Evolutionary conservation across 2,888 invertebrate species (phyloP).

Genomic region (Baccha elongata): DNA sequence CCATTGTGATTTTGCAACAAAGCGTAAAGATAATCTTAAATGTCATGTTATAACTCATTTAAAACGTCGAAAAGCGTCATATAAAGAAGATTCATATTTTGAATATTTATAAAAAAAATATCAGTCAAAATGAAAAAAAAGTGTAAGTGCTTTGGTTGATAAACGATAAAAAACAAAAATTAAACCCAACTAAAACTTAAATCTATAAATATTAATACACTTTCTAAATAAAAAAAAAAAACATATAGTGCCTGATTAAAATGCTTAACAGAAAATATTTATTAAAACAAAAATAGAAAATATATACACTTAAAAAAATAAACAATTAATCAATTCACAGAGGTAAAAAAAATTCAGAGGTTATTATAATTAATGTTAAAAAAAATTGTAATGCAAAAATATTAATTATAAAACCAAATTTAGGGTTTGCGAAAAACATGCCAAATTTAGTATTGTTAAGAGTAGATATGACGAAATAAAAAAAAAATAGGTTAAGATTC

Average conservation of each 20-base stretch:
- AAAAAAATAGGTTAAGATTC: constrained; percentile 5
- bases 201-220: constrained; percentile 24
- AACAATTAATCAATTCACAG: constrained; percentile 72
- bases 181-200: constrained; percentile 3
- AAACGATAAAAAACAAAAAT: background rate
- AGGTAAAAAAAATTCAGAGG: constrained; percentile 30
- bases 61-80: constrained; percentile 66
- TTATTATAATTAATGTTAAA: constrained; percentile 48
- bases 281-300: constrained; percentile 69
- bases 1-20: constrained; percentile 87
- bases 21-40: constrained; percentile 87
- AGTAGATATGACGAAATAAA: constrained; percentile 4
- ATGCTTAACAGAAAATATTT: constrained; percentile 61
- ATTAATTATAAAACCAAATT: constrained; percentile 33
- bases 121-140: constrained; percentile 4
- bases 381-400: constrained; percentile 11
- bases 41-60: constrained; percentile 86
- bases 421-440: constrained; percentile 64
- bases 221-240: constrained; percentile 21
- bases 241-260: constrained; percentile 71
- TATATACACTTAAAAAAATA: constrained; percentile 75
- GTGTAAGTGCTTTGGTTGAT: constrained; percentile 38
- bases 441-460: constrained; percentile 66
- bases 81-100: constrained; percentile 46
- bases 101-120: constrained; percentile 57